phyloP scores from a whole-genome alignment of 2,888 invertebrate genomes.

The Aricia artaxerxes region DNA sequence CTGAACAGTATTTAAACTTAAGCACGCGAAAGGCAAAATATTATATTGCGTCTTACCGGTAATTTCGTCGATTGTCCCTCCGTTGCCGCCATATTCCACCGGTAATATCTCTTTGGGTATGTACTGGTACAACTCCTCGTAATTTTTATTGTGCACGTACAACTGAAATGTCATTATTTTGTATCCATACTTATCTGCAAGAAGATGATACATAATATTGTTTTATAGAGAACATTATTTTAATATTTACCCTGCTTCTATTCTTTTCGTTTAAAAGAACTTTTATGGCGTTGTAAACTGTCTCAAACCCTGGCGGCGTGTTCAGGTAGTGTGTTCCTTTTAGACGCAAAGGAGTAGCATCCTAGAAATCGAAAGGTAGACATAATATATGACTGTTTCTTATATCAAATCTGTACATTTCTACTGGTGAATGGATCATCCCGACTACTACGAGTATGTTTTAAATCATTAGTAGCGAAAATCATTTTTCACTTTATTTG shows the following conservation, averaged over 20 bases:
- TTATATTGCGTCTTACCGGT: conserved; percentile 45
- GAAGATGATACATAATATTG: background rate
- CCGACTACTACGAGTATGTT: no score
- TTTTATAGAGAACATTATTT: background rate
- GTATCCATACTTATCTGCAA: background rate
- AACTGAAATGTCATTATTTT: conserved; percentile 54
- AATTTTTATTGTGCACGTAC: conserved; percentile 73
- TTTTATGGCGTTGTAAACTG: conserved; percentile 75
- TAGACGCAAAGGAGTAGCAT: conserved; percentile 79
- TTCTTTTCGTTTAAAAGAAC: conserved; percentile 80
- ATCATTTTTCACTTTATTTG: no score
- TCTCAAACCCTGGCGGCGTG: conserved; percentile 78
- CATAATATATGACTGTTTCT: no score
- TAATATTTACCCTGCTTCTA: conserved; percentile 70
- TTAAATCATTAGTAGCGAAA: no score
- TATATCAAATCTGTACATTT: no score
- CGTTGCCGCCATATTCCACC: conserved; percentile 84
- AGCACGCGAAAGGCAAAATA: background rate
- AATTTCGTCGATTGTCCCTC: conserved; percentile 74
- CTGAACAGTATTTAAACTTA: no score
- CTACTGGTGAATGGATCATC: no score
- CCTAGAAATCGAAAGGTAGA: conserved; percentile 56
- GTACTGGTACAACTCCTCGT: conserved; percentile 78
- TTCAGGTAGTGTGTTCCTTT: conserved; percentile 82
- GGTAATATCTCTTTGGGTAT: conserved; percentile 82